Conservation (phyloP, 2,888 invertebrate species). For the Tenthredo amoena region DNA sequence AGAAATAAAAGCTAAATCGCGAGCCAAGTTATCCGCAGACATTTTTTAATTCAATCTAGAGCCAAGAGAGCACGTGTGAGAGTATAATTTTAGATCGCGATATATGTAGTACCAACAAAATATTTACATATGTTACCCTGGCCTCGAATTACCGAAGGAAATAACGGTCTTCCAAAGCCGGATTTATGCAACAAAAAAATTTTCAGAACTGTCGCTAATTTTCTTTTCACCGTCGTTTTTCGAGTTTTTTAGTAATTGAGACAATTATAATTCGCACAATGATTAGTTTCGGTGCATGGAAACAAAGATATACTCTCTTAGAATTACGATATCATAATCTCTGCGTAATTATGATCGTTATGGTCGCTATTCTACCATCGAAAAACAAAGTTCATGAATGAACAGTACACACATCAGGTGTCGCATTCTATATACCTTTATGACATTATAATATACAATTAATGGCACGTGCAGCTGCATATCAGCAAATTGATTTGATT, state of each 20-base stretch:
- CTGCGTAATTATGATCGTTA: neutral
- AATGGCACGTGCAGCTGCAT: constrained; percentile 12
- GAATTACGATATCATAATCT: neutral
- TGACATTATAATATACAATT: neutral
- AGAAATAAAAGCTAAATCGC: neutral
- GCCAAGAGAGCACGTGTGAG: constrained; percentile 12
- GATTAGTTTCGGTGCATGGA: neutral
- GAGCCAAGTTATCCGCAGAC: neutral
- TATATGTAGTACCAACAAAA: constrained; percentile 11
- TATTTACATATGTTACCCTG: constrained; percentile 16
- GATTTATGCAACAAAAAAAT: neutral
- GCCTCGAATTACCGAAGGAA: neutral
- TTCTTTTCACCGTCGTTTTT: neutral
- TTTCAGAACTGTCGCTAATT: neutral
- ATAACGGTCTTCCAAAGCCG: neutral
- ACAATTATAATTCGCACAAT: neutral
- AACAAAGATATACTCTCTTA: neutral
- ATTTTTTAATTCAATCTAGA: neutral
- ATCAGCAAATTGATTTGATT: neutral
- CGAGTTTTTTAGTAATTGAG: no score
- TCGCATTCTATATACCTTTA: neutral
- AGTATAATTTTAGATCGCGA: neutral
- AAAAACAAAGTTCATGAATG: neutral
- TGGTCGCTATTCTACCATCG: no score
- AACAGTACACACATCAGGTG: neutral